Percentiles rank a stretch among this genome's conserved stretches.
Conservation (phyloP, 2,113 vertebrate genomes). For the Talpa occidentalis region DNA sequence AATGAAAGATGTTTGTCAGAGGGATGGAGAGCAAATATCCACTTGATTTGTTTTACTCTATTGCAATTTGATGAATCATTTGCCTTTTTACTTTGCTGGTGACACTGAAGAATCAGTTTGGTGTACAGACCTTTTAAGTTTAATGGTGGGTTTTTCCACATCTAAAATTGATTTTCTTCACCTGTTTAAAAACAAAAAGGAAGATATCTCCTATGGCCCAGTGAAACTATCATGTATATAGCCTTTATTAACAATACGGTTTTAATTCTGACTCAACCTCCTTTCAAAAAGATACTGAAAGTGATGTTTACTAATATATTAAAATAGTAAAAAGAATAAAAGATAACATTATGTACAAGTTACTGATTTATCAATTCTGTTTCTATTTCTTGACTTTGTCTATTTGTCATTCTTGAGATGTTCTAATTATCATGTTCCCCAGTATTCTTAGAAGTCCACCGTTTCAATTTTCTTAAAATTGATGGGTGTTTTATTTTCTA, state of each 20-base stretch:
- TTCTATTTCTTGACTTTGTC: background rate
- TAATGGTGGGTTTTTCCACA: background rate
- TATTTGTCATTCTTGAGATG: background rate
- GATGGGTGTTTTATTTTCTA: slow-evolving; percentile 1
- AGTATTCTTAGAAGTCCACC: background rate
- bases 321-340: background rate
- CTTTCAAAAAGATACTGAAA: background rate
- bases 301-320: background rate
- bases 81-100: background rate
- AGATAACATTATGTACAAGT: background rate
- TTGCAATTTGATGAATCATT: background rate
- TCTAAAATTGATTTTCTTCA: background rate
- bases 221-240: background rate
- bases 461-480: slow-evolving; percentile 26
- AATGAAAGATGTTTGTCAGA: background rate
- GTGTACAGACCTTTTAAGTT: background rate
- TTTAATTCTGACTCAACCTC: background rate
- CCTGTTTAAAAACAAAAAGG: slow-evolving; percentile 1
- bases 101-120: background rate
- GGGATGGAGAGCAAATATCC: background rate
- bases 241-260: background rate
- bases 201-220: background rate
- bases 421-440: background rate
- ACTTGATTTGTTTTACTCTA: background rate
- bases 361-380: background rate